phyloP scores from a whole-genome alignment of 2,888 invertebrate species.

The Lithophane leautieri region DNA sequence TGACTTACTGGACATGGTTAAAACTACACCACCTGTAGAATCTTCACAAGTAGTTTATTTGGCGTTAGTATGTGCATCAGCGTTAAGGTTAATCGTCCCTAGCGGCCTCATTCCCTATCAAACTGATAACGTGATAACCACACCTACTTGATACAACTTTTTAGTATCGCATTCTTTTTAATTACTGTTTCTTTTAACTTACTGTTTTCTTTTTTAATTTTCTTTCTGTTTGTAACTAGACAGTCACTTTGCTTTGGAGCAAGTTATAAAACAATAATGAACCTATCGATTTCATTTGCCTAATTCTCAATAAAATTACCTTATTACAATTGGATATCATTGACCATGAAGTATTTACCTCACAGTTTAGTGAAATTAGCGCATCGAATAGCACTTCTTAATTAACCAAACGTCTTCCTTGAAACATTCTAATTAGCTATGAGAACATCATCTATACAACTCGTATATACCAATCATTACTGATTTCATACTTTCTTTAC shows the following conservation, averaged over 20 bases:
- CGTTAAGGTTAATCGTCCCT: constrained; percentile 66
- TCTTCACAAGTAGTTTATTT: constrained; percentile 30
- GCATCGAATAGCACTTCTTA: constrained; percentile 2
- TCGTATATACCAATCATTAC: not conserved
- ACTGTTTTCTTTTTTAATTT: not conserved
- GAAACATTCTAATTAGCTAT: constrained; percentile 28
- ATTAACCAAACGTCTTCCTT: constrained; percentile 21
- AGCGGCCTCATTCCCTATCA: constrained; percentile 83
- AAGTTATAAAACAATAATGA: not conserved
- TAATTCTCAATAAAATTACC: not conserved
- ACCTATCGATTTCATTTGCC: not conserved
- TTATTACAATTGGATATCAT: not conserved
- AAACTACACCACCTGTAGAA: constrained; percentile 12
- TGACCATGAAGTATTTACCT: not conserved
- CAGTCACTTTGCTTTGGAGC: not conserved
- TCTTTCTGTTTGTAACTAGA: not conserved
- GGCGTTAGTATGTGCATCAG: constrained; percentile 28
- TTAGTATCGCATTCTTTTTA: constrained; percentile 38
- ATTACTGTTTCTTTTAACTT: constrained; percentile 41
- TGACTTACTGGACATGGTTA: not conserved
- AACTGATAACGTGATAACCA: constrained; percentile 77
- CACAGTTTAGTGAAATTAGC: constrained; percentile 19
- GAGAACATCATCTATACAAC: constrained; percentile 11
- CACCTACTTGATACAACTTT: constrained; percentile 73
- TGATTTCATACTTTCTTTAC: not conserved